phyloP scores from a whole-genome alignment of 2,797 vertebrate species.

The Pteropus rufus region DNA sequence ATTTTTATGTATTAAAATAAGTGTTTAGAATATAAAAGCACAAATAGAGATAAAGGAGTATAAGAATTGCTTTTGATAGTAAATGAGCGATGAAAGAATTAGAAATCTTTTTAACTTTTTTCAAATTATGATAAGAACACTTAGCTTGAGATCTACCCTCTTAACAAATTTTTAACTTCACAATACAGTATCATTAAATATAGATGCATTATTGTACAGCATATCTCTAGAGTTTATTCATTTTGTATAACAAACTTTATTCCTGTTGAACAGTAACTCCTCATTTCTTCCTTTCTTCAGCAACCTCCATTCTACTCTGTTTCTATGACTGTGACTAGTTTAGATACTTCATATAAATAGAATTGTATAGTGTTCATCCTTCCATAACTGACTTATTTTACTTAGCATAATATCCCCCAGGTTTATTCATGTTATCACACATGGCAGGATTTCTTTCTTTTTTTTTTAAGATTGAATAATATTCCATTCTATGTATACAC shows the following conservation, averaged over 20 bases:
- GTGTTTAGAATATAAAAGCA: slow-evolving; percentile 17
- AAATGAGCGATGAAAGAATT: background rate
- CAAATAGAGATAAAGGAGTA: background rate
- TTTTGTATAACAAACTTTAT: background rate
- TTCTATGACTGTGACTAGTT: background rate
- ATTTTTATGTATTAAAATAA: slow-evolving; percentile 24
- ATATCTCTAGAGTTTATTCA: background rate
- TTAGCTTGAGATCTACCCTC: background rate
- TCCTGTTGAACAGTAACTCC: background rate
- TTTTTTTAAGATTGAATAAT: background rate
- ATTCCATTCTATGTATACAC: background rate
- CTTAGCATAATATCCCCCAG: background rate
- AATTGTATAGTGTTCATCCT: background rate
- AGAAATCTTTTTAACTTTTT: background rate
- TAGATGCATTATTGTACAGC: background rate
- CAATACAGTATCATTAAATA: background rate
- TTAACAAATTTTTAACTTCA: background rate
- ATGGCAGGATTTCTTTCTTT: background rate
- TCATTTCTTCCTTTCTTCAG: background rate
- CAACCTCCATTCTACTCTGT: background rate
- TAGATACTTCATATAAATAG: background rate
- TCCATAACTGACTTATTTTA: background rate
- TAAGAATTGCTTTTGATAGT: background rate
- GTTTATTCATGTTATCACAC: background rate
- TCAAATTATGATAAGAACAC: background rate